Percentiles rank a stretch among this genome's conserved stretches.
These are phyloP conservation scores for Elachura formosa DNA, from an alignment of 2,113 vertebrate species.

Conservation along the genomic window DNA sequence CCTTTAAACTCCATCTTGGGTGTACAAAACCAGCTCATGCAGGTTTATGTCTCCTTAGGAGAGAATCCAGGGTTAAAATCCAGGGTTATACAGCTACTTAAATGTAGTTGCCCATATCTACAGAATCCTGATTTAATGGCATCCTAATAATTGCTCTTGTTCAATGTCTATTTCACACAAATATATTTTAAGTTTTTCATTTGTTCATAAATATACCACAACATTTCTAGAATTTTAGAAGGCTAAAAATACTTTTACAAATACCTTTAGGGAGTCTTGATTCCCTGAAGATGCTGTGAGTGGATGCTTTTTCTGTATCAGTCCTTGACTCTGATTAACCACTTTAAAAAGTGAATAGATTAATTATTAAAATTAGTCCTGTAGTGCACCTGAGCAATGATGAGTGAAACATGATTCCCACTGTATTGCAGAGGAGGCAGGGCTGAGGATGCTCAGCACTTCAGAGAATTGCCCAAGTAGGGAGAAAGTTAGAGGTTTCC, in stretches of 20 bases:
- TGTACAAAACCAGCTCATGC: background rate
- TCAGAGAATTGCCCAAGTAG: background rate
- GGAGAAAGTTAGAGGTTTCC: background rate
- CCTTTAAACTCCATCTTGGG: background rate
- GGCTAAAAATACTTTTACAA: constrained; percentile 22
- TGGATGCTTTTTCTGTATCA: background rate
- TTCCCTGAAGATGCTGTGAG: constrained; percentile 2
- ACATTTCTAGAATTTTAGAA: background rate
- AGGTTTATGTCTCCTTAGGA: background rate
- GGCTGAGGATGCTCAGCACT: background rate
- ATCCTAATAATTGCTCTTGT: background rate
- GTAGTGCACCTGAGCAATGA: constrained; percentile 13
- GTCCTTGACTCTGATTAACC: constrained; percentile 45
- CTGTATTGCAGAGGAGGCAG: background rate
- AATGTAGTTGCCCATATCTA: background rate
- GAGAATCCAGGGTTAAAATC: background rate
- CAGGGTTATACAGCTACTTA: background rate
- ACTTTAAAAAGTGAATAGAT: constrained; percentile 1
- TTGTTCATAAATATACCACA: constrained; percentile 1
- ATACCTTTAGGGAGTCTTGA: constrained; percentile 1
- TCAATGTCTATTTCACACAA: background rate
- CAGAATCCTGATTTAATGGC: background rate
- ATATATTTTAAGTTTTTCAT: background rate
- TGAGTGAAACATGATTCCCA: background rate
- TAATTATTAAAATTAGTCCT: constrained; percentile 49